These are phyloP conservation scores for Trichomycterus rosablanca DNA, from an alignment of 2,113 vertebrate species.

Conservation along the genomic window DNA sequence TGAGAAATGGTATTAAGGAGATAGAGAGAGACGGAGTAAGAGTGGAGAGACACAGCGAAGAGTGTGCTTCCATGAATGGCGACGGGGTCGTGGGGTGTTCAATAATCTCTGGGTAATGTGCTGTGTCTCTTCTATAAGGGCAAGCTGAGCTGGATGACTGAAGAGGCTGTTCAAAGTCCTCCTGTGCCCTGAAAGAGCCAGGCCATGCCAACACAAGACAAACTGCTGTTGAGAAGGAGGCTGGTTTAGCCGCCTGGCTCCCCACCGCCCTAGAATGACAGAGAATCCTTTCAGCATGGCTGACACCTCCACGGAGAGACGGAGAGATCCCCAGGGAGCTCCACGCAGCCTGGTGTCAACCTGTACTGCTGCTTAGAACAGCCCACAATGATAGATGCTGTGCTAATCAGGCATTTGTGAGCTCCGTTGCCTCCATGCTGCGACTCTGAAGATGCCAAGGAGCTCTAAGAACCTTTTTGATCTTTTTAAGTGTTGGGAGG, in stretches of 20 bases:
- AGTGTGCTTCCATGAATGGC: conserved; percentile 51
- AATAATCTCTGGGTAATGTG: conserved; percentile 31
- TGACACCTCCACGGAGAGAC: conserved; percentile 43
- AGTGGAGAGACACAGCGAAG: conserved; percentile 34
- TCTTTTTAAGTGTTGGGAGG: conserved; percentile 48
- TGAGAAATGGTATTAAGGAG: conserved; percentile 69
- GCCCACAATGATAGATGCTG: conserved; percentile 45
- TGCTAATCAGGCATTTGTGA: conserved; percentile 48
- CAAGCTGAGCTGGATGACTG: conserved; percentile 24
- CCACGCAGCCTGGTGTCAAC: conserved; percentile 43
- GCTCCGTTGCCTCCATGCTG: conserved; percentile 38
- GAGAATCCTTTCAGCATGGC: conserved; percentile 41
- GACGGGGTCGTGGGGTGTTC: conserved; percentile 41
- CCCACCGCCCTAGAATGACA: conserved; percentile 39
- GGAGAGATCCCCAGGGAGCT: conserved; percentile 44
- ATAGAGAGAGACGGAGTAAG: conserved; percentile 43
- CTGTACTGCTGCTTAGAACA: conserved; percentile 37
- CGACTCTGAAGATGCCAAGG: conserved; percentile 41
- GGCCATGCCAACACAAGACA: conserved; percentile 40
- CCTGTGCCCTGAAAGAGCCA: conserved; percentile 29
- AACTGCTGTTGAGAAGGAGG: conserved; percentile 33
- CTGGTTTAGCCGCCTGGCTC: conserved; percentile 39
- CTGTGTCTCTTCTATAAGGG: conserved; percentile 30
- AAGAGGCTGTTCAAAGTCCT: conserved; percentile 28
- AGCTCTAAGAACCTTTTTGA: conserved; percentile 47